phyloP scores from a whole-genome alignment of 2,888 invertebrate genomes.

The Vesta saturnalis region DNA sequence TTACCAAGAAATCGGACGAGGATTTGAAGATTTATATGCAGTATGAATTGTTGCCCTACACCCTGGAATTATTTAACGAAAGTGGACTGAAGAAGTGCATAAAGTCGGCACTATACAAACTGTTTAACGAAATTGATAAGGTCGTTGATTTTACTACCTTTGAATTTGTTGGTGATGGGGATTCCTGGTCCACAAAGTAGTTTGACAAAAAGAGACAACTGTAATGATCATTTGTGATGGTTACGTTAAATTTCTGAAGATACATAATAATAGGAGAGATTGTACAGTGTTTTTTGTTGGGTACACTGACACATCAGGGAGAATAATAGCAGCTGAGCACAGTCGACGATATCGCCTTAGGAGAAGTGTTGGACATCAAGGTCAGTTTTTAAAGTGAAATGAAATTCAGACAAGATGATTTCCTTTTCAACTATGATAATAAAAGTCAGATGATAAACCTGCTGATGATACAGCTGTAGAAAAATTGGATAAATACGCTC shows the following conservation, averaged over 20 bases:
- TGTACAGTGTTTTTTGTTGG: background rate
- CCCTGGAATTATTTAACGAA: background rate
- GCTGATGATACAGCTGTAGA: no score
- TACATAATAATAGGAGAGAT: background rate
- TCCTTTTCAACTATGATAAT: slow-evolving; percentile 1
- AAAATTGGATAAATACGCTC: background rate
- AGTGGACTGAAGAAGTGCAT: no score
- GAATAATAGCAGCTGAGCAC: background rate
- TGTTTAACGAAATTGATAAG: no score
- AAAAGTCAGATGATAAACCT: slow-evolving; percentile 8
- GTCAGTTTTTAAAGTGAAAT: slow-evolving; percentile 12
- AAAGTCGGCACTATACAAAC: background rate
- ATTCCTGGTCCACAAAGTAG: no score
- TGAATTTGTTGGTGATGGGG: no score
- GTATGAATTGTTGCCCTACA: no score
- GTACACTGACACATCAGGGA: slow-evolving; percentile 3
- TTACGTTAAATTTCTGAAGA: background rate
- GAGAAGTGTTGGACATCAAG: background rate
- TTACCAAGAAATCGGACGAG: no score
- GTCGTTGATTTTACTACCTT: no score
- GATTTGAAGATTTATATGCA: no score
- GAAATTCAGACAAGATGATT: background rate
- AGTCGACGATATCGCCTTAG: slow-evolving; percentile 11
- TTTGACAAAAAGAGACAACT: no score
- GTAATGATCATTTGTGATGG: background rate